Conservation (phyloP, 2,888 invertebrate genomes). For the Dinocampus coccinellae region DNA sequence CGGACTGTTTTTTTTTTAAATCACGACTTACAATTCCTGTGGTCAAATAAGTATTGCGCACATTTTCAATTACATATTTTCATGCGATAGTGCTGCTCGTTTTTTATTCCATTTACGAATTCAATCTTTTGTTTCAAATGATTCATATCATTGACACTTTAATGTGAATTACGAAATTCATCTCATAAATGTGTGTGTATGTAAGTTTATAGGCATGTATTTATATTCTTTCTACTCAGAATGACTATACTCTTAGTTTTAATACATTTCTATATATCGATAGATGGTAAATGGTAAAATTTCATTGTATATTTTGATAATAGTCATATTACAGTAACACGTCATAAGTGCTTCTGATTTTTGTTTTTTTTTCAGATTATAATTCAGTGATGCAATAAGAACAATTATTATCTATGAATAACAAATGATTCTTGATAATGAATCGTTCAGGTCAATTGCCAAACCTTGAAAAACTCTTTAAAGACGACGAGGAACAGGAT, state of each 20-base stretch:
- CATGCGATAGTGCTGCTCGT: too few species aligned
- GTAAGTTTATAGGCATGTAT: too few species aligned
- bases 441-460: slow-evolving; percentile 53
- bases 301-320: not conserved
- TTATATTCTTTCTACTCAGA: too few species aligned
- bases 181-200: not conserved
- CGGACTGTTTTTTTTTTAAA: too few species aligned
- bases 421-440: slow-evolving; percentile 42
- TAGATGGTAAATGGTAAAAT: not conserved
- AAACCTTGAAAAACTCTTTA: slow-evolving; percentile 60
- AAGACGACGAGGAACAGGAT: slow-evolving; percentile 59
- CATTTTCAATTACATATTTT: too few species aligned
- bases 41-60: too few species aligned
- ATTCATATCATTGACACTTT: not conserved
- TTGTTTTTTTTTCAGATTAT: not conserved
- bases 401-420: not conserved
- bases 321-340: not conserved
- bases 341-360: not conserved
- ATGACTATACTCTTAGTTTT: too few species aligned
- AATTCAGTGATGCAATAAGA: not conserved
- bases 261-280: not conserved
- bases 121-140: not conserved
- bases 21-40: too few species aligned
- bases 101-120: not conserved
- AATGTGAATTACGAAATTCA: not conserved